Evolutionary conservation across 2,113 vertebrate genomes (phyloP).

Genomic region (Dipodomys ordii): DNA sequence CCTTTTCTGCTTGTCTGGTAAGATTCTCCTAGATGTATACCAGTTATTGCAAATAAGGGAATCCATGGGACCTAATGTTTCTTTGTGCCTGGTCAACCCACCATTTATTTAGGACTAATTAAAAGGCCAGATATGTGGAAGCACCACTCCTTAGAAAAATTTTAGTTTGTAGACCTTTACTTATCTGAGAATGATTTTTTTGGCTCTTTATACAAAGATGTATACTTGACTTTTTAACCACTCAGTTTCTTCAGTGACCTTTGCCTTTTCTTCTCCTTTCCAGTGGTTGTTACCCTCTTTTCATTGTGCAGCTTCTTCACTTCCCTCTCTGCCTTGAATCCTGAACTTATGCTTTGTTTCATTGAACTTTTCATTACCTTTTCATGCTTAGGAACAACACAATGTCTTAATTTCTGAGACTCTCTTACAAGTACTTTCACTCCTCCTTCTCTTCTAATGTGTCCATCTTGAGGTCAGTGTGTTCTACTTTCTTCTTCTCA

Average conservation of each 20-base stretch:
- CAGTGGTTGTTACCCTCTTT: not conserved
- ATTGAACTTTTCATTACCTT: not conserved
- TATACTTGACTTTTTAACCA: not conserved
- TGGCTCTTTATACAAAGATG: not conserved
- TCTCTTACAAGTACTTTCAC: not conserved
- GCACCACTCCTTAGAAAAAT: slow-evolving; percentile 65
- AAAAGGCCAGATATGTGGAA: slow-evolving; percentile 74
- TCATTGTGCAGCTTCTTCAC: not conserved
- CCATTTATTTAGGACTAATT: slow-evolving; percentile 58
- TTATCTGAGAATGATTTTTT: slow-evolving; percentile 24
- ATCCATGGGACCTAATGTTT: too few relatives aligned
- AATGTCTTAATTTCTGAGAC: not conserved
- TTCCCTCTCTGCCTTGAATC: not conserved
- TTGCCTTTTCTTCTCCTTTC: not conserved
- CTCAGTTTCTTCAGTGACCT: not conserved
- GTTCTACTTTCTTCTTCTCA: not conserved
- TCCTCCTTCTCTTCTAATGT: not conserved
- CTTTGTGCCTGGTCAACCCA: too few relatives aligned
- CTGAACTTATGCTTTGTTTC: not conserved
- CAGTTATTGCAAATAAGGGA: too few relatives aligned
- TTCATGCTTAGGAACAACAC: not conserved
- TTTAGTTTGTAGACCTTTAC: not conserved
- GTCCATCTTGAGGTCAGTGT: not conserved
- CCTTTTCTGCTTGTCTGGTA: too few relatives aligned
- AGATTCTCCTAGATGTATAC: too few relatives aligned